Conservation (phyloP, 2,113 vertebrate genomes). For the Pimephales promelas region DNA sequence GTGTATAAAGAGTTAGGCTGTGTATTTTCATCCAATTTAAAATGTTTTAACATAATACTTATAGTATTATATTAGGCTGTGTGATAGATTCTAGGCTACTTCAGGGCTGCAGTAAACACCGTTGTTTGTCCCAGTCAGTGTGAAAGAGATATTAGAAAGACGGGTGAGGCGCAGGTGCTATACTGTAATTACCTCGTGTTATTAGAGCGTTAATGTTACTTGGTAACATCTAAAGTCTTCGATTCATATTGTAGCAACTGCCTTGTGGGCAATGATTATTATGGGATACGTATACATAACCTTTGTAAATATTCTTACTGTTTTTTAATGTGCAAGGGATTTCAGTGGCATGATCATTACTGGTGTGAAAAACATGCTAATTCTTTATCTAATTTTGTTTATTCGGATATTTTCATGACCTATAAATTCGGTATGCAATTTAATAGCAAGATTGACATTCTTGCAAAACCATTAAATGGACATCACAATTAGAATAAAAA, state of each 20-base stretch:
- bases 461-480: no score
- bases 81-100: neutral
- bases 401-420: no score
- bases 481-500: no score
- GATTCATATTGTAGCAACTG: neutral
- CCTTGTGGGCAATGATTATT: neutral
- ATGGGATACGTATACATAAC: neutral
- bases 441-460: no score
- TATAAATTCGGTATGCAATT: no score
- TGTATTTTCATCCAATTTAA: neutral
- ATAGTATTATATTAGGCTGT: neutral
- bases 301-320: neutral
- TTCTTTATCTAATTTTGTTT: neutral
- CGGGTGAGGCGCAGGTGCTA: conserved; percentile 29
- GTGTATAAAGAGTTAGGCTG: neutral
- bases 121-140: neutral
- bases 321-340: neutral
- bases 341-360: neutral
- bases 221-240: conserved; percentile 4
- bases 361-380: neutral
- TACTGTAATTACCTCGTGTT: neutral
- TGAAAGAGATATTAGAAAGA: neutral
- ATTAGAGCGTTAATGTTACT: conserved; percentile 32
- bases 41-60: neutral
- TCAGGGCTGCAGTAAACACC: neutral